Base-by-base conservation (phyloP, 1,140 invertebrate genomes). In the Drosophila bipectinata region DNA sequence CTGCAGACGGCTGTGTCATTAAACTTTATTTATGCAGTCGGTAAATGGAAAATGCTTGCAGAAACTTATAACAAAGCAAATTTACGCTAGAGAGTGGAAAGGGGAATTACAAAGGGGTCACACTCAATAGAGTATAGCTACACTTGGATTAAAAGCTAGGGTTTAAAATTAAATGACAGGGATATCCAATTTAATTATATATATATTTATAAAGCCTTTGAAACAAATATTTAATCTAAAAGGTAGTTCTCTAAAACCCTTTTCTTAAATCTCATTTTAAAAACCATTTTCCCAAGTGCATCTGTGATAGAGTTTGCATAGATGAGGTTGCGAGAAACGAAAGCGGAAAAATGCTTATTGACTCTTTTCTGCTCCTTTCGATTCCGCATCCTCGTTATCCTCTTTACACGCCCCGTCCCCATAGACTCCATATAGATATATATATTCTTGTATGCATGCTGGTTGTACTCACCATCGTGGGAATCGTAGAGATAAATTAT, bases 401-500 rank as follows among this genome's bases (percentile, higher is more conserved):
- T 18, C 2, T 21, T 7, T 7, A 28, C 26, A 28, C 1, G 26
- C 5, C 9, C 18, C 7, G 18, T 14, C 7, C 18, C 44, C 41
- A 45, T 18, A 45, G 14, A 9, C 15, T 18, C 14, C 41, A 15
- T 9, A 47, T 47, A 3, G 8, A 21, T 21, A 24, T 47, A 18
- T 49, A 18, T 49, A 48, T 55, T 32, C 58, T 56, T 34, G 41
- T 69, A 74, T 63, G 53, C 48, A 64, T 58, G 51, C 45, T 44
- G 44, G 44, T 18, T 49, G 32, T 89, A 95, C 96, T 96, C 93
- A 98, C 98, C 98, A 92, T 98, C 97, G 91, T 98, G 97, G 5
- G 97, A 98, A 92, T 98, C 97, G 92, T 98, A 99, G 61, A 99
- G 94, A 93, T 98, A 99, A 90, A 98, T 97, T 82, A 99, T 97